Evolutionary conservation across 2,888 invertebrate genomes (phyloP), one percentile per base, ranked within the genome.

Genomic region (Hylaea fasciaria): DNA sequence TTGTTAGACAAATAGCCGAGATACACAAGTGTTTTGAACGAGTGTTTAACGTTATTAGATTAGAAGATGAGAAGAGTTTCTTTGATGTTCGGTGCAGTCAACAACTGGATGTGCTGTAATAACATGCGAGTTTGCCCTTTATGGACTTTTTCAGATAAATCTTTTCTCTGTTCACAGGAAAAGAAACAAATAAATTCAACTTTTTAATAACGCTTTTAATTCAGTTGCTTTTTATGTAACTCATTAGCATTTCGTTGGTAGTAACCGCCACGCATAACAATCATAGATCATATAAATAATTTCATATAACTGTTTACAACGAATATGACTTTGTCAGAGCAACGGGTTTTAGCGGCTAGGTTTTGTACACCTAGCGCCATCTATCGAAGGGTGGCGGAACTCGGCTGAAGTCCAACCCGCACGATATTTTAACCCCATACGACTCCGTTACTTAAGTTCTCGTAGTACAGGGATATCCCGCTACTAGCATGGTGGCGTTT

Each of bases 311-410:
- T 37, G 5, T n/a, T 37, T 37, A 11, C 37, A 37, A n/a, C 3
- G 5, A 3, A 37, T 35, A 10, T 10, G 11, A 11, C 12, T 37
- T 37, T 10, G 1, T 2, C 12, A 37, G 37, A 37, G n/a, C 32
- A 7, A 3, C 37, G 37, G n/a, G n/a, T 37, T 37, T 4, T 37
- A 37, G 1, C 37, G 37, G 4, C 37, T n/a, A n/a, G n/a, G n/a
- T 3, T n/a, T 37, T 7, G 11, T 41, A 66, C 68, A 46, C 22
- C 37, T 57, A 77, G 57, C 78, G 80, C 81, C 81, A 81, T 73
- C 83, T 82, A 35, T 60, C 49, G 48, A 40, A 72, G 77, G 83
- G 80, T 68, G 48, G 62, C 9, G 22, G 47, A 70, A 79, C 68
- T 69, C 4, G 37, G 16, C 44, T 29, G 14, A 29, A 14, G 16